Evolutionary conservation across 2,113 vertebrate species (phyloP).

Genomic region (Bujurquina vittata): DNA sequence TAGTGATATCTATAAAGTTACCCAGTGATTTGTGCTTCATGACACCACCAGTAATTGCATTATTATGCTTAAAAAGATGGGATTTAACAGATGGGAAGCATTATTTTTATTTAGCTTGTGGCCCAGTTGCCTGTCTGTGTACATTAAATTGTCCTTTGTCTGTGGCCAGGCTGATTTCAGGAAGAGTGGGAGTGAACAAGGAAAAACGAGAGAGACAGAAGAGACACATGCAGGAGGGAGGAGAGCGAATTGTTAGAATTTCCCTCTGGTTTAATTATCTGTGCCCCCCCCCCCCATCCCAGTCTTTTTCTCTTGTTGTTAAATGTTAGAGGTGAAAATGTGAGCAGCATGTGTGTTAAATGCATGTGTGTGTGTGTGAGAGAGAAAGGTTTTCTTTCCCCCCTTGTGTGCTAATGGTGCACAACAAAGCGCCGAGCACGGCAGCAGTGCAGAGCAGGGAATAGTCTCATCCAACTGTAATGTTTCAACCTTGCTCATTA

Average conservation of each 20-base stretch:
- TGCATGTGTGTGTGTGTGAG: background rate
- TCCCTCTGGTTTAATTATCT: slow-evolving; percentile 80
- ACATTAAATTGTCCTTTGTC: slow-evolving; percentile 29
- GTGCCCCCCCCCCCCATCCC: background rate
- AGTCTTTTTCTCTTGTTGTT: slow-evolving; percentile 37
- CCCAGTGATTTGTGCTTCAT: slow-evolving; percentile 17
- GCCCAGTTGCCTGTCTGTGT: background rate
- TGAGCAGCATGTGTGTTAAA: background rate
- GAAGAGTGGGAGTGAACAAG: slow-evolving; percentile 22
- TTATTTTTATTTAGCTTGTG: slow-evolving; percentile 43
- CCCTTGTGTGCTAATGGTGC: slow-evolving; percentile 3
- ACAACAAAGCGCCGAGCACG: slow-evolving; percentile 1
- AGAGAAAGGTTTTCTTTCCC: background rate
- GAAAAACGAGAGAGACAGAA: background rate
- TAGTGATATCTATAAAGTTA: slow-evolving; percentile 64
- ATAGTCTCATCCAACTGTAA: slow-evolving; percentile 24
- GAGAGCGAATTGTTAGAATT: slow-evolving; percentile 47
- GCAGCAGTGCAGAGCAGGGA: slow-evolving; percentile 18
- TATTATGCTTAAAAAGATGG: slow-evolving; percentile 12
- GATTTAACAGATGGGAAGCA: slow-evolving; percentile 38
- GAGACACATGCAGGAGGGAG: background rate
- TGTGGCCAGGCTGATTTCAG: slow-evolving; percentile 47
- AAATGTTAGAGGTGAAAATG: slow-evolving; percentile 62
- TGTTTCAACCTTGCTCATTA: slow-evolving; percentile 46
- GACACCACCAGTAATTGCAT: slow-evolving; percentile 5